Evolutionary conservation across 2,888 invertebrate genomes (phyloP), one percentile per base, ranked within the genome.

Genomic region (Drosophila longiperda): DNA sequence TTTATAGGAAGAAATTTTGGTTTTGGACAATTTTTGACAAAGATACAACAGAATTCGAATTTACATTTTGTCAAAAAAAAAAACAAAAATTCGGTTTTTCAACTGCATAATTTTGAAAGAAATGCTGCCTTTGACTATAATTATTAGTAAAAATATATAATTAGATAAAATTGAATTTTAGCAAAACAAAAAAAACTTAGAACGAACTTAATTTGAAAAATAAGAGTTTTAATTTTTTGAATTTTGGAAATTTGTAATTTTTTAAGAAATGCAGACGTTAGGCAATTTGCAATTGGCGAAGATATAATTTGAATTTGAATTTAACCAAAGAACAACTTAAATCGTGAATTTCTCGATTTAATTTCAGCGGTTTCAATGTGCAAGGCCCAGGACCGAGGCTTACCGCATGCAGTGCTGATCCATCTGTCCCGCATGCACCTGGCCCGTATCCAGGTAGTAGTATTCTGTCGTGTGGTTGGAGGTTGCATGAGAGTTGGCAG

Each of bases 401-500:
- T 38, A 48, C 60, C 58, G 42, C 63, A 66, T 32, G 53, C 52
- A 55, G 20, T 57, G 75, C 69, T 62, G 59, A 66, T 63, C 62
- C 80, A 78, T 45, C 66, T 58, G 63, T 34, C 60, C 65, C 40
- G 80, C 57, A 61, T 45, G 45, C 80, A 78, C 59, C 76, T 60
- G 63, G 38, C 60, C 65, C 45, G 80, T 52, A 61, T 61, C 20
- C 68, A 32, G 52, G 57, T 8, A 12, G 20, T 26, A 20, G 57
- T 34, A 20, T 38, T 29, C 40, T 42, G 59, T 6, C 23, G 42
- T 59, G 61, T 34, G 63, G 63, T 60, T 15, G 32, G 23, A 15
- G 7, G 20, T 45, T 23, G 23, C 15, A 45, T 26, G 20, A 2
- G n/a, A 9, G 59, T 8, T 3, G n/a, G 49, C 17, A 5, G 32